Evolutionary conservation across 2,113 vertebrate genomes (phyloP), one percentile per base, ranked within the genome.

Genomic region (Himantopus leucocephalus): DNA sequence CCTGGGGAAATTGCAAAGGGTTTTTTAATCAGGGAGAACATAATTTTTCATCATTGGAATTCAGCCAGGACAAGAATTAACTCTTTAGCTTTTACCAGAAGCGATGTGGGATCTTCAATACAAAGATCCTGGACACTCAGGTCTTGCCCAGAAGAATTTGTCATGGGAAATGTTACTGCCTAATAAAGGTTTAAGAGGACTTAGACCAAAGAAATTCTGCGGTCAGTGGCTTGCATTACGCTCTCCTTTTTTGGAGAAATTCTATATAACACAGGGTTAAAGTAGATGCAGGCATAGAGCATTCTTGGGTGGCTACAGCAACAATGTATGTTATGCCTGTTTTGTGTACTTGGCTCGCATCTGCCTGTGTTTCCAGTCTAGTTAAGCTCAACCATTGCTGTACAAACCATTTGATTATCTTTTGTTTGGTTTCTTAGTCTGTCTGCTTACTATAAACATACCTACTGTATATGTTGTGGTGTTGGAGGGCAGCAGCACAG

Each of bases 381-480:
- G 60, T 96, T 87, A 73, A 96, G 85, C 86, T 92, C 87, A 77
- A 17, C 74, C 83, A 6, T 91, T 92, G 87, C 73, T 94, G 48
- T 73, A 50, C 64, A 70, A 92, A 60, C 39, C 37, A 10, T 80
- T 92, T 94, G 63, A 84, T 84, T 91, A 77, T 97, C 90, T 95
- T 90, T 91, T 93, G 88, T 95, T 92, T 95, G 60, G 58, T 90
- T 92, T 88, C 48, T 91, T 90, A 90, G 82, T 78, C 92, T 87
- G 68, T 26, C 87, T 97, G 95, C 95, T 97, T 88, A 77, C 94
- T 96, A 39, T 96, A 97, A 97, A 96, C 93, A 96, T 88, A 93
- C 95, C 96, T 97, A 85, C 94, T 87, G 86, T 91, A 91, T 91
- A 92, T 73, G 89, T 92, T 88, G 93, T 94, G 94, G 86, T 56